phyloP scores from a whole-genome alignment of 2,797 vertebrate species.

The Melanotaenia trifasciata region DNA sequence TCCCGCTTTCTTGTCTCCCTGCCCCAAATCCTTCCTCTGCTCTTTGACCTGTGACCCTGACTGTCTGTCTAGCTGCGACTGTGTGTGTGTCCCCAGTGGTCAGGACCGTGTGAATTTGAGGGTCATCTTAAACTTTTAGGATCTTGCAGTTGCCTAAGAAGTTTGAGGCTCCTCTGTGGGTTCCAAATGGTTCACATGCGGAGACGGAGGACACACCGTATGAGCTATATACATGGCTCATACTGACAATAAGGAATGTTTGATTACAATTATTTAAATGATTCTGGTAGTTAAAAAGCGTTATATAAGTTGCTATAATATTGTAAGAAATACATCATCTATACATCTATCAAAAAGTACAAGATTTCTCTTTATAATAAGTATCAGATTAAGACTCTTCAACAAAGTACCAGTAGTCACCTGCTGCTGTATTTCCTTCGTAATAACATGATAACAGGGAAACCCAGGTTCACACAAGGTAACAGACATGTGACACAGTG shows the following conservation, averaged over 20 bases:
- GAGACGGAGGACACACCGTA: not conserved
- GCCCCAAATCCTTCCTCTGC: slow-evolving; percentile 79
- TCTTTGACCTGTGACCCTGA: slow-evolving; percentile 73
- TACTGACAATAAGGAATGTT: not conserved
- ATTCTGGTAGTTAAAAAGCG: no score
- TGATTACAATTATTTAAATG: no score
- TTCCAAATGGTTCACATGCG: slow-evolving; percentile 42
- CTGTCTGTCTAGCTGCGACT: slow-evolving; percentile 51
- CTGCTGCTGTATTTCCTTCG: not conserved
- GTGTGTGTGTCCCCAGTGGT: slow-evolving; percentile 29
- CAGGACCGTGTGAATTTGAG: slow-evolving; percentile 38
- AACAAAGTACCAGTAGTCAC: not conserved
- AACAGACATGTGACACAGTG: slow-evolving; percentile 3
- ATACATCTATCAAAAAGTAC: not conserved
- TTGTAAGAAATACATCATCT: no score
- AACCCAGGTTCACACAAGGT: not conserved
- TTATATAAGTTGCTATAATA: not conserved
- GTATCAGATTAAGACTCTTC: not conserved
- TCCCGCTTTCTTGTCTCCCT: slow-evolving; percentile 32
- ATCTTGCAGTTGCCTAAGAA: slow-evolving; percentile 47
- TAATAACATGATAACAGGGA: not conserved
- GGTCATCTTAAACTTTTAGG: slow-evolving; percentile 35
- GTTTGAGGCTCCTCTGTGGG: slow-evolving; percentile 11
- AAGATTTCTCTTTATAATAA: not conserved
- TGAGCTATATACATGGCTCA: slow-evolving; percentile 1